Conservation (phyloP, 2,113 vertebrate species). For the Catharus fuscescens region DNA sequence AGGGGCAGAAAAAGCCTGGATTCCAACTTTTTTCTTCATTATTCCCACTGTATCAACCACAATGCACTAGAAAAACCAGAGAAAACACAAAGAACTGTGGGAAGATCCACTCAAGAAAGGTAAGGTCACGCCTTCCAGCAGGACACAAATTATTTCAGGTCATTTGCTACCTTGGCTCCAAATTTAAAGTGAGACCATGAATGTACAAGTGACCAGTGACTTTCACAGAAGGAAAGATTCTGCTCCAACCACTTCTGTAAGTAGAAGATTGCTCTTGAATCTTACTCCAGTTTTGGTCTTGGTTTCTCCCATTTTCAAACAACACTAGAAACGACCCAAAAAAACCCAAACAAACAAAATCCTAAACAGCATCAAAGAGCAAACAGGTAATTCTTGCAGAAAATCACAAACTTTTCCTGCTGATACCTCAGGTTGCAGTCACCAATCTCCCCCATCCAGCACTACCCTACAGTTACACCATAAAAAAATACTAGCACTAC, state of each 20-base stretch:
- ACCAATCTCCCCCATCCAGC: neutral
- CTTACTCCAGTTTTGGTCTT: neutral
- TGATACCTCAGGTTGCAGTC: neutral
- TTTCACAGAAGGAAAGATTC: neutral
- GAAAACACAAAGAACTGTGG: neutral
- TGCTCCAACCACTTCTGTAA: neutral
- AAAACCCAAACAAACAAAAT: neutral
- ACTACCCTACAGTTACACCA: neutral
- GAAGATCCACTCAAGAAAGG: neutral
- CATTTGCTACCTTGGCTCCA: neutral
- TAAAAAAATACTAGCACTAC: neutral
- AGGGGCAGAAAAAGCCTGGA: neutral
- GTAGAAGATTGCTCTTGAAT: neutral
- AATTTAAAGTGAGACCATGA: neutral
- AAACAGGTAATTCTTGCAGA: neutral
- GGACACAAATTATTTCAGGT: neutral
- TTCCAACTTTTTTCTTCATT: neutral
- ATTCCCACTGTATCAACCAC: neutral
- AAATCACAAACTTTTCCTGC: neutral
- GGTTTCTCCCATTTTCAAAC: neutral
- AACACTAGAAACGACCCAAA: neutral
- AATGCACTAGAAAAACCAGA: neutral
- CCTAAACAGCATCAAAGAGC: neutral
- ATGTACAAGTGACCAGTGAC: neutral
- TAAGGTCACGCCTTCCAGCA: neutral